A percentile compares a stretch with the other conserved stretches of the same genome.
These are phyloP conservation scores for Pycnomerus fuliginosus DNA, from an alignment of 2,888 invertebrate genomes.

Conservation along the genomic window DNA sequence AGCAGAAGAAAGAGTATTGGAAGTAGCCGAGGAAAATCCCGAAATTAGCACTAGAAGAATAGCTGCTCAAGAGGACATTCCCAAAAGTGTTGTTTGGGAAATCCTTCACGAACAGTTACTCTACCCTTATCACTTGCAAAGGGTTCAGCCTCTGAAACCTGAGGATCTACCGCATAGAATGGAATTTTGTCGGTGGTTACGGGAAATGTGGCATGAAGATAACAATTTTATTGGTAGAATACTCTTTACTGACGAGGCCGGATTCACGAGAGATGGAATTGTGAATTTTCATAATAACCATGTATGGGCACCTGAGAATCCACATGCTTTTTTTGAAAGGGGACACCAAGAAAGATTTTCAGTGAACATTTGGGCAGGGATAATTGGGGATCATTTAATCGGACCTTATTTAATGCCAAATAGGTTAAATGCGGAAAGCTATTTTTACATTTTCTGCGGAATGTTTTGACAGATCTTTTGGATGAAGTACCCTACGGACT, in stretches of 20 bases:
- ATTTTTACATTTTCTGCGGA: no score
- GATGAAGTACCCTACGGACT: no score
- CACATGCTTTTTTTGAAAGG: neutral
- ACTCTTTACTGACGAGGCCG: slow-evolving; percentile 14
- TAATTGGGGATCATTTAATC: slow-evolving; percentile 14
- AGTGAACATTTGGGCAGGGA: neutral
- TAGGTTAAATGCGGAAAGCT: slow-evolving; percentile 9
- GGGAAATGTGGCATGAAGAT: neutral
- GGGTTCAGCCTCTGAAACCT: neutral
- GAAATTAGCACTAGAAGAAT: neutral
- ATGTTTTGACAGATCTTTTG: no score
- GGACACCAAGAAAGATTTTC: neutral
- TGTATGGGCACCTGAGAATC: slow-evolving; percentile 1
- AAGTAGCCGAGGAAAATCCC: slow-evolving; percentile 1
- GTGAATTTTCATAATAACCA: slow-evolving; percentile 10
- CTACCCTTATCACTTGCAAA: neutral
- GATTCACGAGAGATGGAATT: slow-evolving; percentile 4
- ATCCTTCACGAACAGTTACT: neutral
- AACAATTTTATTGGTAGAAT: slow-evolving; percentile 7
- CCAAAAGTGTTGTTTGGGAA: neutral
- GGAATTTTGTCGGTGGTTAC: slow-evolving; percentile 1
- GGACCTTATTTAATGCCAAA: slow-evolving; percentile 17
- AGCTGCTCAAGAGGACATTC: neutral
- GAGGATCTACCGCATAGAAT: neutral
- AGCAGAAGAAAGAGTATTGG: no score